A percentile compares a stretch with the other conserved stretches of the same genome.
Conservation (phyloP, 2,888 invertebrate genomes). For the Nycteola revayana region DNA sequence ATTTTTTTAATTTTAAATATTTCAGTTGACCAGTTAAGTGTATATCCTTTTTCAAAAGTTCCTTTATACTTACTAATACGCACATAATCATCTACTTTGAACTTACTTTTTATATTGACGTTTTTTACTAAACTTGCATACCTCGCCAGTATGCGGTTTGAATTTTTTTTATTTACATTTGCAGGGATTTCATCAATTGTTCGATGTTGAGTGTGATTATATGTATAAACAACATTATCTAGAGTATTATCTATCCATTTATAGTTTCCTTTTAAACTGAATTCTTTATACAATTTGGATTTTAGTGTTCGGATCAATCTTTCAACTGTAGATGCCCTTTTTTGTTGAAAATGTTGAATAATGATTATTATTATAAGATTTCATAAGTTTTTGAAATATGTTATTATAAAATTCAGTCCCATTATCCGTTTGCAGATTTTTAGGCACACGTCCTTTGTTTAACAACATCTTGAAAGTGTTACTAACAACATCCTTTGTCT, state of each 20-base stretch:
- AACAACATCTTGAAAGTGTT: slow-evolving; percentile 4
- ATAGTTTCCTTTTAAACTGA: slow-evolving; percentile 6
- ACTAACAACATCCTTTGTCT: slow-evolving; percentile 6
- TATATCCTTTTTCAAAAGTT: slow-evolving; percentile 18
- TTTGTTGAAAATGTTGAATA: slow-evolving; percentile 13
- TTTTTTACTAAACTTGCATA: background rate
- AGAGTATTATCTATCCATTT: slow-evolving; percentile 7
- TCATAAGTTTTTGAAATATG: slow-evolving; percentile 33
- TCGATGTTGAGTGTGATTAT: slow-evolving; percentile 11
- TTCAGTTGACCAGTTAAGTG: slow-evolving; percentile 24
- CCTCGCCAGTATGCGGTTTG: slow-evolving; percentile 20
- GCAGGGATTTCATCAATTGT: slow-evolving; percentile 10
- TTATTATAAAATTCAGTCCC: slow-evolving; percentile 29
- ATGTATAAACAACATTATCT: slow-evolving; percentile 3
- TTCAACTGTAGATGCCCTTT: slow-evolving; percentile 22
- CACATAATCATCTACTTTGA: slow-evolving; percentile 10
- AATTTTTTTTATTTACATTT: slow-evolving; percentile 10
- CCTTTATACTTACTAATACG: slow-evolving; percentile 20
- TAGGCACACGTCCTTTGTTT: slow-evolving; percentile 2
- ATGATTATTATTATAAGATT: slow-evolving; percentile 29
- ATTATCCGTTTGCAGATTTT: slow-evolving; percentile 24
- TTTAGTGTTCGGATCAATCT: slow-evolving; percentile 1
- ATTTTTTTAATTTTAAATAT: slow-evolving; percentile 17
- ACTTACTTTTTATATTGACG: background rate
- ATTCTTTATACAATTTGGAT: slow-evolving; percentile 3